Evolutionary conservation across 2,113 vertebrate genomes (phyloP), one percentile per base, ranked within the genome.

Genomic region (Paralichthys olivaceus): DNA sequence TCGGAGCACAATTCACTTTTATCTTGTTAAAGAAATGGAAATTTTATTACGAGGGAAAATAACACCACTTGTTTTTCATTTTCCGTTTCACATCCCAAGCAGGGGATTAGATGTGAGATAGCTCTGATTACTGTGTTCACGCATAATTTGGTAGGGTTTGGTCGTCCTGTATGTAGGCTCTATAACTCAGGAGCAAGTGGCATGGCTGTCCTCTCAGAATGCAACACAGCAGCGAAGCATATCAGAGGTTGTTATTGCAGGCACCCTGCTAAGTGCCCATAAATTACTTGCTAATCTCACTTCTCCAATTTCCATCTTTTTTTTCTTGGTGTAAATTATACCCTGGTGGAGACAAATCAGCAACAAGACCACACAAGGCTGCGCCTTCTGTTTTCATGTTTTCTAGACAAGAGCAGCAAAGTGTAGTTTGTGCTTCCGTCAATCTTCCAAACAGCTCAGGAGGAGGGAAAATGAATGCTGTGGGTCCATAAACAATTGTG

Each of bases 11-110:
- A 90, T 92, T 93, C 91, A 88, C 91, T 94, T 93, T 94, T 92
- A 94, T 94, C 93, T 93, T 87, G 92, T 93, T 93, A 93, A 89
- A 90, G 90, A 77, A 90, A 89, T 88, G 82, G 83, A 92, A 91
- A 94, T 93, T 88, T 88, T 90, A 92, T 93, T 93, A 91, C 84
- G 87, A 87, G 77, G 74, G 77, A 89, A 93, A 92, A 93, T 93
- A 89, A 89, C 88, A 84, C 90, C 70, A 89, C 90, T 93, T 92
- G 91, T 93, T 92, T 92, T 92, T 89, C 85, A 89, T 89, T 91
- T 91, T 89, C 75, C 59, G 22, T 87, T 84, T 88, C 84, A 80
- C 77, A 87, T 89, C 83, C 80, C 68, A 74, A 82, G 91, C 87
- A 85, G 87, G 25, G 63, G 73, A 79, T 84, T 77, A 81, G 83